Conservation (phyloP, 2,797 vertebrate genomes). For the Zalophus californianus region DNA sequence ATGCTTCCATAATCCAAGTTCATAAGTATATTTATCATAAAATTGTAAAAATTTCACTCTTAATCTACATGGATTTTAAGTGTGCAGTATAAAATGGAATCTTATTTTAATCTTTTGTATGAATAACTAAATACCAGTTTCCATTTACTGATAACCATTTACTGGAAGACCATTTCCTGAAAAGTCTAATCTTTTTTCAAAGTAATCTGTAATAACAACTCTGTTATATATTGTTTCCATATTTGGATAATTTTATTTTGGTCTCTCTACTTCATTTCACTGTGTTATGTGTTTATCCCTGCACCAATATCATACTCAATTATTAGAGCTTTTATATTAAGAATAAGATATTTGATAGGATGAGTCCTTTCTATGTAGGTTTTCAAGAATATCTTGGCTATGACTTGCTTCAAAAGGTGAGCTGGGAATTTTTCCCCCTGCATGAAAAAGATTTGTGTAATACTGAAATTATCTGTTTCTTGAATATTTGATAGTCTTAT, state of each 20-base stretch:
- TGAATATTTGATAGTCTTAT: slow-evolving; percentile 17
- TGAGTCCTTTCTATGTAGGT: not conserved
- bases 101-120: not conserved
- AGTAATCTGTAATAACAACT: not conserved
- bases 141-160: not conserved
- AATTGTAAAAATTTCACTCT: not conserved
- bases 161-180: not conserved
- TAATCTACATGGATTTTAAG: not conserved
- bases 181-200: not conserved
- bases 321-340: not conserved
- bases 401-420: not conserved
- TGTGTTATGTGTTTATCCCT: not conserved
- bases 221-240: not conserved
- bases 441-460: not conserved
- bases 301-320: not conserved
- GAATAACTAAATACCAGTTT: not conserved
- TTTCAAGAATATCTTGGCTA: not conserved
- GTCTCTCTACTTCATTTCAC: not conserved
- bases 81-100: not conserved
- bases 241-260: slow-evolving; percentile 14
- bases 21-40: not conserved
- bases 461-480: not conserved
- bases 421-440: not conserved
- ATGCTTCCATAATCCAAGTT: not conserved
- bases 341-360: not conserved